Evolutionary conservation across 2,113 vertebrate species (phyloP), one percentile per base, ranked within the genome.

Genomic region (Eulemur rufifrons): DNA sequence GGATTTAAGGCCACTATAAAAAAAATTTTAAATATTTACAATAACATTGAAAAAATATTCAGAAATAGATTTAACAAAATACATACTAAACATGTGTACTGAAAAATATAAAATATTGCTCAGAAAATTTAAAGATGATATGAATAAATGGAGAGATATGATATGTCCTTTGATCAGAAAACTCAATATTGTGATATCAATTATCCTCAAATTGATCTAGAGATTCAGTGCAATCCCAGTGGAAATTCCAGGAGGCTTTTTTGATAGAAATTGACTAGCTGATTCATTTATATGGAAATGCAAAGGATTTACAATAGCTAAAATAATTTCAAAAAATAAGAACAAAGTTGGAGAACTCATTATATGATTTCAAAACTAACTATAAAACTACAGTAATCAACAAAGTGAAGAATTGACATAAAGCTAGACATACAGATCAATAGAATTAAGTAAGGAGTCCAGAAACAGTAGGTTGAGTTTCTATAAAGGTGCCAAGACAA

Each of bases 291-390:
- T 18, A 56, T 64, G 37, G 23, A 83, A 93, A 71, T 83, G 1
- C 42, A 82, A 90, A 45, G 10, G 25, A 93, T 54, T 85, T 90
- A 76, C 4, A 68, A 56, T 42, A 83, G 1, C 42, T 64, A 32
- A 76, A 87, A 77, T 84, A 87, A 42, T 64, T 91, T 56, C 64
- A 2, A 83, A 93, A 91, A 91, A 54, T 83, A 87, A 93, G n/a
- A 69, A 56, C 21, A 59, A 87, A 94, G n/a, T 39, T 86, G 32
- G 32, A 83, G 29, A 82, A 78, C 9, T 87, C 32, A 47, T 45
- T 73, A 90, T 54, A 8, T 71, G 20, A 87, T 39, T 71, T 64
- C 3, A 84, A 81, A n/a, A 76, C 52, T 88, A 61, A 91, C 61
- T 93, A 83, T 34, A 66, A 88, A 91, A 50, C 25, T 66, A 64